phyloP scores from a whole-genome alignment of 1,140 invertebrate species.

The Aradophagus sp. region DNA sequence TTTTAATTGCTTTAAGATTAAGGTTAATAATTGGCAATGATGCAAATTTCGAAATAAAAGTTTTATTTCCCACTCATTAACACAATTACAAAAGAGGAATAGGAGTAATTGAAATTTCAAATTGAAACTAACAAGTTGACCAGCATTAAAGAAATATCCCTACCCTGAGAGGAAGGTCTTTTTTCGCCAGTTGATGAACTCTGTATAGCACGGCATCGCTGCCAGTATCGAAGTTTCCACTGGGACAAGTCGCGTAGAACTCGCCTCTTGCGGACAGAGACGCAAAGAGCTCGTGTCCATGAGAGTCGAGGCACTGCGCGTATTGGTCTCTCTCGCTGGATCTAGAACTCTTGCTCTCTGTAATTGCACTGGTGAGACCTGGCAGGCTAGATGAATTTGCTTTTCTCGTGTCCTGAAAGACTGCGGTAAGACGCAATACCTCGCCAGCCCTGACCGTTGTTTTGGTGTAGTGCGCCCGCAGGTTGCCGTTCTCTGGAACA shows the following conservation, averaged over 20 bases:
- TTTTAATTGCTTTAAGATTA: too few species aligned
- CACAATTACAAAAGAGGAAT: too few species aligned
- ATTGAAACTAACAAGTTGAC: background rate
- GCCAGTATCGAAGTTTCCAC: conserved; percentile 69
- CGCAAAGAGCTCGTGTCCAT: conserved; percentile 70
- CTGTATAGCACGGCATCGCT: conserved; percentile 71
- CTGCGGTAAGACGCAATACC: conserved; percentile 71
- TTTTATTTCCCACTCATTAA: too few species aligned
- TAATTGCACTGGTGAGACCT: conserved; percentile 56
- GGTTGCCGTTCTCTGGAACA: conserved; percentile 69
- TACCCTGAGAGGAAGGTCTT: conserved; percentile 70
- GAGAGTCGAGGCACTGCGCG: conserved; percentile 73
- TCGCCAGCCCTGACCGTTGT: conserved; percentile 71
- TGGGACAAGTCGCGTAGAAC: conserved; percentile 72
- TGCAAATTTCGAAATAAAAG: too few species aligned
- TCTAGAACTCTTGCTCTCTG: conserved; percentile 70
- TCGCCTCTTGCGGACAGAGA: conserved; percentile 69
- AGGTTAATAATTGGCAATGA: too few species aligned
- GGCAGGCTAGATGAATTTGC: conserved; percentile 60
- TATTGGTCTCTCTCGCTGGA: conserved; percentile 73
- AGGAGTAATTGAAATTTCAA: background rate
- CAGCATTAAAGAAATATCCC: conserved; percentile 23
- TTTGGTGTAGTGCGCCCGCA: conserved; percentile 73
- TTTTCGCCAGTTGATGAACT: conserved; percentile 70
- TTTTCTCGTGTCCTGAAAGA: conserved; percentile 73